Percentiles rank a stretch among this genome's conserved stretches.
phyloP scores from a whole-genome alignment of 2,113 vertebrate species.

The Gnathonemus longibarbis region DNA sequence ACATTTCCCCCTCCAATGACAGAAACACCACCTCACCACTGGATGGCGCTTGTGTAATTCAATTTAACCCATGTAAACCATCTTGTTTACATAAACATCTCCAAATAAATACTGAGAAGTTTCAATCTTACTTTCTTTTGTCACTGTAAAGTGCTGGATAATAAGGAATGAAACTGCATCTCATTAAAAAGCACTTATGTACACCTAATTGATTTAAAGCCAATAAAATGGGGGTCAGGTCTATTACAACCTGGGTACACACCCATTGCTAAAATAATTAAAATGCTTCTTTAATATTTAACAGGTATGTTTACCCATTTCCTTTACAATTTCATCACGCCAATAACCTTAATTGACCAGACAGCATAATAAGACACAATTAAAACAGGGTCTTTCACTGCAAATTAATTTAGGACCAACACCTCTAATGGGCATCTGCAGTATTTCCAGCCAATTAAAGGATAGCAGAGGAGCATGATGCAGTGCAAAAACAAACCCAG shows the following conservation, averaged over 20 bases:
- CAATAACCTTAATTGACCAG: neutral
- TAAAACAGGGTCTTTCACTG: neutral
- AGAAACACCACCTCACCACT: neutral
- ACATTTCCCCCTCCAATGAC: neutral
- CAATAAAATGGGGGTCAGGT: constrained; percentile 1
- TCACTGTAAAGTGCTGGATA: neutral
- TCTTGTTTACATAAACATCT: neutral
- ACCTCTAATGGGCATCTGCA: neutral
- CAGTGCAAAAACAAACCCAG: neutral
- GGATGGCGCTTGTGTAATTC: constrained; percentile 20
- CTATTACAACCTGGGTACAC: neutral
- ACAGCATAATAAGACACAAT: neutral
- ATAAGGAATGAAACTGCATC: neutral
- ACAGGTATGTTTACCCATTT: neutral
- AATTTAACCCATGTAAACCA: neutral
- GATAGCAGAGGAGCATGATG: no score
- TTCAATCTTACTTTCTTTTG: neutral
- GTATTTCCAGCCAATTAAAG: neutral
- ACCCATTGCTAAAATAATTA: constrained; percentile 7
- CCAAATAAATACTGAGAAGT: neutral
- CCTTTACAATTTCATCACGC: neutral
- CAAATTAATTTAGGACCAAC: neutral
- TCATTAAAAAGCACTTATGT: neutral
- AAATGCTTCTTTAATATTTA: constrained; percentile 4
- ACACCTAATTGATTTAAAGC: neutral